Percentiles rank a stretch among this genome's conserved stretches.
These are phyloP conservation scores for Chloroceryle amazona DNA, from an alignment of 2,797 vertebrate species.

Conservation along the genomic window DNA sequence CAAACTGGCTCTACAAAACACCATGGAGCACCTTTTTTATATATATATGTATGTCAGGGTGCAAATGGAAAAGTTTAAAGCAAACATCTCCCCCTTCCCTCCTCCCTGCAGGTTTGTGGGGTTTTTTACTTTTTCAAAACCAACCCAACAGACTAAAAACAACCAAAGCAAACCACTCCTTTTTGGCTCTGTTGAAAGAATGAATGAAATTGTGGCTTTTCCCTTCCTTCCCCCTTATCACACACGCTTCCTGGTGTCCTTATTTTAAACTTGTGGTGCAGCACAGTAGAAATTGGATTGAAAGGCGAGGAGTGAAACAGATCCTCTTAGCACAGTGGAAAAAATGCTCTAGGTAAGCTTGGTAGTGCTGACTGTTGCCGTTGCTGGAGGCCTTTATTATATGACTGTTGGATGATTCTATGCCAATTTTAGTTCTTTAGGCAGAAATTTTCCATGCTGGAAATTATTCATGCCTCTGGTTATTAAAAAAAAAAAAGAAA, in stretches of 20 bases:
- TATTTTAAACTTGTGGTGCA: constrained; percentile 40
- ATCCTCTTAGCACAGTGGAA: constrained; percentile 59
- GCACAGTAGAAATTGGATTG: constrained; percentile 52
- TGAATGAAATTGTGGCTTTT: constrained; percentile 61
- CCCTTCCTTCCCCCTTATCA: constrained; percentile 58
- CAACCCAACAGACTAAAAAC: too few relatives aligned
- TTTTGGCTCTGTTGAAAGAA: constrained; percentile 38
- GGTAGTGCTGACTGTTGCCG: constrained; percentile 12
- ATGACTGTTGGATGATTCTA: constrained; percentile 37
- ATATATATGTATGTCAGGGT: background rate
- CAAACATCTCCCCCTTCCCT: background rate
- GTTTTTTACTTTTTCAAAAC: too few relatives aligned
- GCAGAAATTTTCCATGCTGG: constrained; percentile 63
- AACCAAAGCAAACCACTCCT: background rate
- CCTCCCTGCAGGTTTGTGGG: background rate
- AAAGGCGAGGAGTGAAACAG: constrained; percentile 38
- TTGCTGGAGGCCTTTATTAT: constrained; percentile 58
- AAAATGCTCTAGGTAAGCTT: constrained; percentile 47
- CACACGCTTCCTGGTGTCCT: constrained; percentile 53
- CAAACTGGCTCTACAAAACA: background rate
- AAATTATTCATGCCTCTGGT: constrained; percentile 44
- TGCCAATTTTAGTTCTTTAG: constrained; percentile 70
- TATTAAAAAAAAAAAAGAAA: background rate
- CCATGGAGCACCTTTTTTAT: background rate
- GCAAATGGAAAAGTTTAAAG: background rate